Evolutionary conservation across 2,113 vertebrate species (phyloP).

Genomic region (Saccopteryx leptura): DNA sequence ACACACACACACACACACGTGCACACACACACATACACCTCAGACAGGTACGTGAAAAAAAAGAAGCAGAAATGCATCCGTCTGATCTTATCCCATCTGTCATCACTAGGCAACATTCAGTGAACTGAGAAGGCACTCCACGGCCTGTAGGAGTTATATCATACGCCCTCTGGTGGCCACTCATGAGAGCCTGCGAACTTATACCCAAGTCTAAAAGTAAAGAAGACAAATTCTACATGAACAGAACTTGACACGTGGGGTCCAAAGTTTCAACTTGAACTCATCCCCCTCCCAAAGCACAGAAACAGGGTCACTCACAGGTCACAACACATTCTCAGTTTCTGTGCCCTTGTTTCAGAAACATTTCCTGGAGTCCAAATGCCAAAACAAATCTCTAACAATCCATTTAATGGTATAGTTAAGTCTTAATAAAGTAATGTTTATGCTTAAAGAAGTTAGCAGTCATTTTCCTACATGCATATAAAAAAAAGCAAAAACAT

Average conservation of each 20-base stretch:
- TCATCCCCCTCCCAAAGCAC: not conserved
- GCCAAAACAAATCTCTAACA: not conserved
- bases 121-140: not conserved
- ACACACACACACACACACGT: not conserved
- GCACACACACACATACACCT: not conserved
- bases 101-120: not conserved
- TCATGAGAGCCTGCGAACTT: not conserved
- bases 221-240: not conserved
- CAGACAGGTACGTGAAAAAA: not conserved
- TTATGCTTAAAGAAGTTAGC: not conserved
- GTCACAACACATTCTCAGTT: not conserved
- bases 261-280: not conserved
- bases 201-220: not conserved
- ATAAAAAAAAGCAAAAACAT: not conserved
- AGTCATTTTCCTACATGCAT: not conserved
- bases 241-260: not conserved
- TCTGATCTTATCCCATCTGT: fast-evolving
- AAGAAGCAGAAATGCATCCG: not conserved
- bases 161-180: too few relatives aligned
- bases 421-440: not conserved
- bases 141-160: not conserved
- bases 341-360: not conserved
- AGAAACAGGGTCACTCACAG: not conserved
- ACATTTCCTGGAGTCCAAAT: not conserved
- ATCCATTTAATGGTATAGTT: not conserved